Evolutionary conservation across 2,888 invertebrate species (phyloP).

Genomic region (Eupeodes luniger): DNA sequence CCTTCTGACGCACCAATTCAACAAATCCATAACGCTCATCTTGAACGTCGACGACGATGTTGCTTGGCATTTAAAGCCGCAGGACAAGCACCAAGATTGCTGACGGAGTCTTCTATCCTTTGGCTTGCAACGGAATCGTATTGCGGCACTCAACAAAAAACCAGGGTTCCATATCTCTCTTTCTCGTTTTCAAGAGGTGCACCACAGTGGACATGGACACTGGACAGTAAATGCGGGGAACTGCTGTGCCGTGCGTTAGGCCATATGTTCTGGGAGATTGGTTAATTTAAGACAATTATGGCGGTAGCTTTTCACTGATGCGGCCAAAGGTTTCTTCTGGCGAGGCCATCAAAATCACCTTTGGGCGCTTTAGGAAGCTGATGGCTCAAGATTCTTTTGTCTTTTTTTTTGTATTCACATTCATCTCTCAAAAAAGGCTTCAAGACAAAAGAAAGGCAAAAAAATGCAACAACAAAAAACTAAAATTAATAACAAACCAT

Average conservation of each 20-base stretch:
- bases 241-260: constrained; percentile 40
- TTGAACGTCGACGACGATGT: constrained; percentile 77
- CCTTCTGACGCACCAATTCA: constrained; percentile 52
- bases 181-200: not conserved
- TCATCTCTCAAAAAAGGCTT: constrained; percentile 68
- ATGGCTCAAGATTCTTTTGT: not conserved
- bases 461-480: constrained; percentile 76
- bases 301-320: constrained; percentile 74
- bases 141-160: constrained; percentile 32
- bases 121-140: constrained; percentile 24
- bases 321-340: constrained; percentile 65
- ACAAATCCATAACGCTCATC: constrained; percentile 82
- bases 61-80: constrained; percentile 82
- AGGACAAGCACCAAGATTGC: constrained; percentile 84
- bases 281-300: constrained; percentile 77
- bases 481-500: constrained; percentile 71
- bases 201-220: not conserved
- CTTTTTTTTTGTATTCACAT: constrained; percentile 14
- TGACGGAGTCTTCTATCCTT: constrained; percentile 48
- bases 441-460: constrained; percentile 48
- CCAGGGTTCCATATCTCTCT: constrained; percentile 29
- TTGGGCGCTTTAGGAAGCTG: constrained; percentile 68
- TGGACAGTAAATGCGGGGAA: constrained; percentile 18
- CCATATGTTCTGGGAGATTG: constrained; percentile 75
- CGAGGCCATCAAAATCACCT: constrained; percentile 75